phyloP scores from a whole-genome alignment of 2,888 invertebrate genomes.

The Scaptomyza polygonia region DNA sequence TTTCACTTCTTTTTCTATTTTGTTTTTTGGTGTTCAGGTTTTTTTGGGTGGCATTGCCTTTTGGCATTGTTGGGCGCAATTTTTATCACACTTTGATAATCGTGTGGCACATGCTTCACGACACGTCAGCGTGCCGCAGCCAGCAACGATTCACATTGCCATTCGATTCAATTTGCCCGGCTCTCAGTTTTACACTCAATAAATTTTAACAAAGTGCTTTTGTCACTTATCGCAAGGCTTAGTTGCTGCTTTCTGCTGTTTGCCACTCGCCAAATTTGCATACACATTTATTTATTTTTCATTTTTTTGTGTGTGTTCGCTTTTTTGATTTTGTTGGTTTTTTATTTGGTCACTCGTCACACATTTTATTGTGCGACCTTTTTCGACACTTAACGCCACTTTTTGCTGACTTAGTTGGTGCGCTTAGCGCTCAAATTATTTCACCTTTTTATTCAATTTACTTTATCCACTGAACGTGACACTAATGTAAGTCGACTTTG shows the following conservation, averaged over 20 bases:
- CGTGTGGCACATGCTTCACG: constrained; percentile 68
- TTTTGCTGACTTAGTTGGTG: constrained; percentile 26
- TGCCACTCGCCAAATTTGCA: constrained; percentile 20
- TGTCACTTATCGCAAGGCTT: constrained; percentile 52
- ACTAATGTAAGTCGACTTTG: constrained; percentile 31
- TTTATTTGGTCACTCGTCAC: constrained; percentile 48
- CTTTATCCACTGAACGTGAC: constrained; percentile 53
- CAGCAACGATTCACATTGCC: constrained; percentile 45
- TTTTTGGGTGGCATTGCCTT: constrained; percentile 13
- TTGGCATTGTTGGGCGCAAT: constrained; percentile 59
- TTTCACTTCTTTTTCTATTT: constrained; percentile 15
- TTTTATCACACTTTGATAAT: constrained; percentile 76
- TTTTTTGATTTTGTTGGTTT: not conserved
- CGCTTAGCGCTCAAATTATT: constrained; percentile 65
- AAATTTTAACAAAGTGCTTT: constrained; percentile 59
- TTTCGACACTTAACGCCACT: constrained; percentile 59
- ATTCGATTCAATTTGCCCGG: constrained; percentile 71
- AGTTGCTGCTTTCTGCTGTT: constrained; percentile 12
- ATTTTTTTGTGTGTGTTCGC: not conserved
- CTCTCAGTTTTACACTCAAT: constrained; percentile 58
- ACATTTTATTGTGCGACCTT: constrained; percentile 42
- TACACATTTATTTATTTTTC: no score
- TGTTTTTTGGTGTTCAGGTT: constrained; percentile 13
- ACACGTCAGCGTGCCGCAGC: constrained; percentile 54
- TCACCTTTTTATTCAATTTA: constrained; percentile 73